phyloP scores from a whole-genome alignment of 2,888 invertebrate genomes.

The Helobdella robusta region DNA sequence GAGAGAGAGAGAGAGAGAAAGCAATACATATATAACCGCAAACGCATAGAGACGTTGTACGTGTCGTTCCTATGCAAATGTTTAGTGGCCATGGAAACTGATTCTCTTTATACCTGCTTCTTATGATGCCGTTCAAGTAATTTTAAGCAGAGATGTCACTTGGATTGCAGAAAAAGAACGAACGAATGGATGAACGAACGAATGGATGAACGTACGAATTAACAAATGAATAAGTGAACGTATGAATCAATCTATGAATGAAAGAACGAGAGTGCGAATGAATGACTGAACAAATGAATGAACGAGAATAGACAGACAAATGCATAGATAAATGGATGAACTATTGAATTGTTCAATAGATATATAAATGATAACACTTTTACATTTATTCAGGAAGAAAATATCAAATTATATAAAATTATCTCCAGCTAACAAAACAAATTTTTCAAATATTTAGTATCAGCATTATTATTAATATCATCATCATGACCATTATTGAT shows the following conservation, averaged over 20 bases:
- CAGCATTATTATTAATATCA: too few species aligned
- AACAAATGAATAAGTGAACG: neutral
- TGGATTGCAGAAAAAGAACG: too few species aligned
- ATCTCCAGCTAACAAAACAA: neutral
- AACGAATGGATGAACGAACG: neutral
- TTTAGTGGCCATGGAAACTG: too few species aligned
- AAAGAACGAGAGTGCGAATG: neutral
- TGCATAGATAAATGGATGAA: neutral
- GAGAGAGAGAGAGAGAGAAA: constrained; percentile 1
- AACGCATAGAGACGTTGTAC: neutral
- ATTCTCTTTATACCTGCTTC: too few species aligned
- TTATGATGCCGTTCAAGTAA: too few species aligned
- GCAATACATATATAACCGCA: neutral
- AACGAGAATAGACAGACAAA: neutral
- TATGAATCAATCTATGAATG: neutral
- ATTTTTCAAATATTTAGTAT: too few species aligned
- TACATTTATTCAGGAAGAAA: neutral
- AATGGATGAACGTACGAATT: neutral
- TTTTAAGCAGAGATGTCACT: too few species aligned
- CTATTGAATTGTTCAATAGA: neutral
- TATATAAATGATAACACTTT: neutral
- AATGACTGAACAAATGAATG: neutral
- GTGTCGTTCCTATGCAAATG: too few species aligned
- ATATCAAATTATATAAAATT: neutral
- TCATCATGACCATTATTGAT: neutral